Base-by-base conservation (phyloP, 53 echinoderm and acorn worm species). In the Glandiceps talaboti region DNA sequence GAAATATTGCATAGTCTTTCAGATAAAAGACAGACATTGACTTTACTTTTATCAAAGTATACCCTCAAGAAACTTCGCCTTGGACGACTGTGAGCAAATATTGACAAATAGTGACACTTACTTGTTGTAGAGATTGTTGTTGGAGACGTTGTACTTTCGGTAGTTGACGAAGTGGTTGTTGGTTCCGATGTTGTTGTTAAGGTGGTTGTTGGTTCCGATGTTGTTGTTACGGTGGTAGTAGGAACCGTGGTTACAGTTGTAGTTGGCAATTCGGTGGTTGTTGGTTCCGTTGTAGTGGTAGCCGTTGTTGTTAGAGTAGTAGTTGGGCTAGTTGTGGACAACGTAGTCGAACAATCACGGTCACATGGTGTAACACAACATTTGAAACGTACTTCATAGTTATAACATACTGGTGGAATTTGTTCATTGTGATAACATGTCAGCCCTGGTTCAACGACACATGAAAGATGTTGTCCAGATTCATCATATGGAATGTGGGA, bases 331-430 rank as follows among this genome's bases (percentile, higher is more conserved):
- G 76, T 32, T 74, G 82, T 81, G 0, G 75, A 45, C 20, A 45
- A 12, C 20, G 64, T 45, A 12, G 64, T 45, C 64, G 6, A 6
- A 45, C 64, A 45, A 45, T 45, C 64, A 20, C 6, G 64, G 20
- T 45, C 64, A 20, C 64, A 45, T n/a, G n/a, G n/a, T n/a, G n/a
- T n/a, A n/a, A 79, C 33, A 30, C 84, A 84, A 28, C 85, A 85
- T 30, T 30, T 28, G 29, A 85, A 32, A 28, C 85, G 80, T 10
- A 85, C 76, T 45, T 64, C 85, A 33, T 85, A 85, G 32, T 85
- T 80, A 30, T 28, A 80, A n/a, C 85, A 85, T 33, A 1, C 14
- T 6, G 76, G 33, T 45, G 64, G 64, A 0, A 28, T 31, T 32
- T 85, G 85, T 26, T 85, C 85, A 0, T 25, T 27, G 33, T 85